Evolutionary conservation across 1,140 invertebrate genomes (phyloP).

Genomic region (Eriocheir sinensis): DNA sequence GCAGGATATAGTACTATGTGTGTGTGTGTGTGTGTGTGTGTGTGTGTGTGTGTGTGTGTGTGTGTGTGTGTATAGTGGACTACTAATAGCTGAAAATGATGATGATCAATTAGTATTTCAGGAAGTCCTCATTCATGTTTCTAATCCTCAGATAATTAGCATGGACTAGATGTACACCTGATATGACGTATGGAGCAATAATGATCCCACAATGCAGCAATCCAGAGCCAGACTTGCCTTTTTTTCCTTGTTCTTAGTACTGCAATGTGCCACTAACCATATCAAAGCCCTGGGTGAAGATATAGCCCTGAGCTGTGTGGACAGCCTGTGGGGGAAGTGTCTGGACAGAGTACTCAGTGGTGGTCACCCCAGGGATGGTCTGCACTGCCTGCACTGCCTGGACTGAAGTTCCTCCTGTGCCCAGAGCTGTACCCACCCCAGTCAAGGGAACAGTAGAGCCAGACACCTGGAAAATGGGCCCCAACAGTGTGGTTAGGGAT

Average conservation of each 20-base stretch:
- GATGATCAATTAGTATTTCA: not conserved
- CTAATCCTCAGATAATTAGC: not conserved
- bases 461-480: conserved; percentile 47
- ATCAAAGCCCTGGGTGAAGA: conserved; percentile 74
- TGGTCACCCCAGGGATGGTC: conserved; percentile 65
- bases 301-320: conserved; percentile 66
- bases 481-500: not conserved
- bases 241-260: conserved; percentile 60
- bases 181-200: not conserved
- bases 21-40: too few relatives aligned
- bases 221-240: not conserved
- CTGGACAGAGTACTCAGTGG: conserved; percentile 70
- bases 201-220: not conserved
- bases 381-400: conserved; percentile 60
- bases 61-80: too few relatives aligned
- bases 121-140: not conserved
- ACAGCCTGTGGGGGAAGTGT: conserved; percentile 62
- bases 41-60: not conserved
- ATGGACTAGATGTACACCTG: not conserved
- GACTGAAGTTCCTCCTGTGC: conserved; percentile 52
- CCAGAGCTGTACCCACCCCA: conserved; percentile 54
- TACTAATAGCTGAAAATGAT: not conserved
- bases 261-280: conserved; percentile 70
- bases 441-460: conserved; percentile 66
- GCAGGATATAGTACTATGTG: too few relatives aligned